These are phyloP conservation scores for Erynnis tages DNA, from an alignment of 2,888 invertebrate genomes.

Conservation along the genomic window DNA sequence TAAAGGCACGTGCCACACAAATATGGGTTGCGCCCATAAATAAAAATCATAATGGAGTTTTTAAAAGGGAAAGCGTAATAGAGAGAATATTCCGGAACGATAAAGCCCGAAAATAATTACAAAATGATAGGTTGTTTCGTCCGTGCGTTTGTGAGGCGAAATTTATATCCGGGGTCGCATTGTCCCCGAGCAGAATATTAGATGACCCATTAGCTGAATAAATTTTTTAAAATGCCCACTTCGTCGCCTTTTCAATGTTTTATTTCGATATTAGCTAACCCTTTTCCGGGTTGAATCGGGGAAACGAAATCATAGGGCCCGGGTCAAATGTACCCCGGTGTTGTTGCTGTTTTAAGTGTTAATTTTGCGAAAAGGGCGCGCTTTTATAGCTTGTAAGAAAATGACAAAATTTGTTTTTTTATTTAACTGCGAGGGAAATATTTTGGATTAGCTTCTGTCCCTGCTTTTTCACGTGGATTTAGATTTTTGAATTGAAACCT, in stretches of 20 bases:
- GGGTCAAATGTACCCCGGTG: not conserved
- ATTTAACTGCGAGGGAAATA: too few species aligned
- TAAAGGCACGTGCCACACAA: not conserved
- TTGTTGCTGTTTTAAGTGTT: not conserved
- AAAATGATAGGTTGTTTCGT: conserved; percentile 27
- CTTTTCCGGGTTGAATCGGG: conserved; percentile 14
- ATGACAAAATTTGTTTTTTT: too few species aligned
- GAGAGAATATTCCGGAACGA: conserved; percentile 21
- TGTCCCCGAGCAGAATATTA: conserved; percentile 40
- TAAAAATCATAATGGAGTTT: conserved; percentile 27
- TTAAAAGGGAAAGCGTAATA: conserved; percentile 20
- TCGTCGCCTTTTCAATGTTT: conserved; percentile 33
- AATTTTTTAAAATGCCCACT: conserved; percentile 29
- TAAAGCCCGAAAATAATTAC: conserved; percentile 31
- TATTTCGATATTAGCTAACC: conserved; percentile 26
- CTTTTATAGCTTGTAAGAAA: too few species aligned
- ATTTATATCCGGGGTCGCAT: conserved; percentile 29
- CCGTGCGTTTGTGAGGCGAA: conserved; percentile 25
- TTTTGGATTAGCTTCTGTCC: too few species aligned
- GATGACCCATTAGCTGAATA: conserved; percentile 37
- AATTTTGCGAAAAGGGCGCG: too few species aligned
- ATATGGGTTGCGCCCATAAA: conserved; percentile 12
- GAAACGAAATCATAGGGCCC: conserved; percentile 5
- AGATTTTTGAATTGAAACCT: too few species aligned
- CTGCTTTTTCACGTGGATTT: too few species aligned